phyloP scores from a whole-genome alignment of 2,888 invertebrate species.

The Torymus auratus region DNA sequence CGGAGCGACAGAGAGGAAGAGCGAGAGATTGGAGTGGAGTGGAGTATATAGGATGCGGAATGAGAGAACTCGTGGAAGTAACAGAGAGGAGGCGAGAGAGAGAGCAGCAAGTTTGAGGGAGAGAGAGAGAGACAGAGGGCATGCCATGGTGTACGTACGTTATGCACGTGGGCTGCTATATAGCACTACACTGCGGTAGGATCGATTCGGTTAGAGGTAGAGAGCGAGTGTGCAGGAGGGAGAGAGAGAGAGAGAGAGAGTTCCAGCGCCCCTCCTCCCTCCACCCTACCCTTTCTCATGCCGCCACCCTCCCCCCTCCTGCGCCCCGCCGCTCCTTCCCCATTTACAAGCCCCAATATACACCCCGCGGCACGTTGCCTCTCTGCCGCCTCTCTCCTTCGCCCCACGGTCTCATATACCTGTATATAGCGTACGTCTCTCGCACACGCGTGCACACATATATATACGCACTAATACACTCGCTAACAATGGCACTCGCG shows the following conservation, averaged over 20 bases:
- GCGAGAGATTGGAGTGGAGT: constrained; percentile 23
- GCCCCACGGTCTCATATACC: not conserved
- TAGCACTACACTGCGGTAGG: constrained; percentile 72
- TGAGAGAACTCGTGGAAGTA: constrained; percentile 23
- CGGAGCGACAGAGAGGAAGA: constrained; percentile 17
- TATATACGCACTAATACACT: not conserved
- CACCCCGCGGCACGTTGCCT: constrained; percentile 58
- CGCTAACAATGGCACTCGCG: not conserved
- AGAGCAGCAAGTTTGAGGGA: not conserved
- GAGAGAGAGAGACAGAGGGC: constrained; percentile 41
- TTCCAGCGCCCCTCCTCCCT: not conserved
- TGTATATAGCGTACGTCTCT: not conserved
- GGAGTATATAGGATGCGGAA: constrained; percentile 3
- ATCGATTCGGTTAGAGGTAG: constrained; percentile 72
- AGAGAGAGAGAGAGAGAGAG: not conserved
- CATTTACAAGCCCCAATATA: constrained; percentile 69
- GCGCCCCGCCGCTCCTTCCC: constrained; percentile 54
- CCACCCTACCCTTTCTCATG: not conserved
- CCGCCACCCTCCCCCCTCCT: constrained; percentile 15
- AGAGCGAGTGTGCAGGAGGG: not conserved
- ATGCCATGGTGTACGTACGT: constrained; percentile 64
- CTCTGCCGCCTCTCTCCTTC: not conserved
- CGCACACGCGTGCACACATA: not conserved
- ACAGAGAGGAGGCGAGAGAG: constrained; percentile 22
- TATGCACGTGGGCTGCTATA: constrained; percentile 71